Base-by-base conservation (phyloP, 1,140 invertebrate genomes). In the Drosophila rhopaloa region DNA sequence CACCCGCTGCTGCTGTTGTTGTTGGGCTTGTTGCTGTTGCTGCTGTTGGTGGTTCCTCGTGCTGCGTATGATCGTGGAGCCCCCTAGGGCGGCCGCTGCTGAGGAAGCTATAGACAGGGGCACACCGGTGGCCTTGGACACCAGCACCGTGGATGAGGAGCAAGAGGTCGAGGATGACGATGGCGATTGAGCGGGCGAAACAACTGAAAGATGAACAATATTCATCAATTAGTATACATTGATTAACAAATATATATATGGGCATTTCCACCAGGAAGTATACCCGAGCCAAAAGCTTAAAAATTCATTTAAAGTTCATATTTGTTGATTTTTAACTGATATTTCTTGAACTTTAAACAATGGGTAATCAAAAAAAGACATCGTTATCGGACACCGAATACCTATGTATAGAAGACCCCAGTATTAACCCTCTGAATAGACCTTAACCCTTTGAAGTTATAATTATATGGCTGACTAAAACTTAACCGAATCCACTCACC, bases 151-250 rank as follows among this genome's bases (percentile, higher is more conserved):
- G 57, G 88, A 83, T 54, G 91, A 91, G 84, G 91, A 91, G 80
- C 82, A 90, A 72, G 90, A 91, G 70, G 82, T 79, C 40, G 90
- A 89, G 54, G 90, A 91, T 11, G 90, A 91, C 35, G 91, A 92
- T 16, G 91, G 91, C 53, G 91, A 90, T 54, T 84, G 91, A 41
- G 88, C 81, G 24, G 91, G 91, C 57, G 91, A 92, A 19, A 80
- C 68, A 72, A 76, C 84, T 88, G 37, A 3, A 62, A 71, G 56
- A 0, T 4, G 5, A 48, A 16, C 13, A 6, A 11, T 0, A 6
- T 32, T 32, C 7, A 32, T 8, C 7, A 32, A 7, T 32, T 32
- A 32, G 8, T 32, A 32, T 8, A 32, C 7, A 32, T 32, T 1
- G 0, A 32, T 32, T 7, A 7, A 32, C 5, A 4, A 5, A 32